Conservation (phyloP, 2,113 vertebrate genomes). For the Sphyrna mokarran region DNA sequence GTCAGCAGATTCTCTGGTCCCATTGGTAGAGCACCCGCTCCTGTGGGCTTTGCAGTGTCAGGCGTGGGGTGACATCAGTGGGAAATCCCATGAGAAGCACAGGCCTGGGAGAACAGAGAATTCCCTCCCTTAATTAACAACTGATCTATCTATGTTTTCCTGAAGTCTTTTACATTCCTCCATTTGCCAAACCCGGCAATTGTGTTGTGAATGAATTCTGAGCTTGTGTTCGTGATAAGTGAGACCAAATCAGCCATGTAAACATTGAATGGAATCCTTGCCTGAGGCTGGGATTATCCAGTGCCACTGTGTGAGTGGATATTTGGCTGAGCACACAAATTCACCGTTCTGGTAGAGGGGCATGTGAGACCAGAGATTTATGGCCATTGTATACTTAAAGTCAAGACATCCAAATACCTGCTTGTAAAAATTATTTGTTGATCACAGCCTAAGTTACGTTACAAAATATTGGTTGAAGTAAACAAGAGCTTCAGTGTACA, state of each 20-base stretch:
- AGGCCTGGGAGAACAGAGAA: no score
- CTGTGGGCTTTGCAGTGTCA: no score
- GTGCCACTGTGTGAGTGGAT: no score
- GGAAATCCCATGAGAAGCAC: no score
- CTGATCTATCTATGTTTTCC: background rate
- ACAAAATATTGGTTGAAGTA: background rate
- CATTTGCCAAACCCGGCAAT: background rate
- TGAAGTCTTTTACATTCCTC: background rate
- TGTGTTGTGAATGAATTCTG: background rate
- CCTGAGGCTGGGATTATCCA: no score
- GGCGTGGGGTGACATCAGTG: no score
- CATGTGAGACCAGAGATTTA: no score
- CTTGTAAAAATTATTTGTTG: background rate
- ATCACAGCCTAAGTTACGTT: background rate
- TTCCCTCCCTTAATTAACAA: background rate
- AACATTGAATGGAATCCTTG: no score
- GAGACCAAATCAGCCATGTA: background rate
- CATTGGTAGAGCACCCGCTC: no score
- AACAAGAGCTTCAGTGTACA: background rate
- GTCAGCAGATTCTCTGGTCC: no score
- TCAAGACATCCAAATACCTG: background rate
- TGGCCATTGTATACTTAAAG: background rate
- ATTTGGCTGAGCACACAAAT: no score
- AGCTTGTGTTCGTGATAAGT: background rate
- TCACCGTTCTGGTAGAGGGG: no score